A percentile compares a stretch with the other conserved stretches of the same genome.
phyloP scores from a whole-genome alignment of 2,888 invertebrate genomes.

The Hemistola chrysoprasaria region DNA sequence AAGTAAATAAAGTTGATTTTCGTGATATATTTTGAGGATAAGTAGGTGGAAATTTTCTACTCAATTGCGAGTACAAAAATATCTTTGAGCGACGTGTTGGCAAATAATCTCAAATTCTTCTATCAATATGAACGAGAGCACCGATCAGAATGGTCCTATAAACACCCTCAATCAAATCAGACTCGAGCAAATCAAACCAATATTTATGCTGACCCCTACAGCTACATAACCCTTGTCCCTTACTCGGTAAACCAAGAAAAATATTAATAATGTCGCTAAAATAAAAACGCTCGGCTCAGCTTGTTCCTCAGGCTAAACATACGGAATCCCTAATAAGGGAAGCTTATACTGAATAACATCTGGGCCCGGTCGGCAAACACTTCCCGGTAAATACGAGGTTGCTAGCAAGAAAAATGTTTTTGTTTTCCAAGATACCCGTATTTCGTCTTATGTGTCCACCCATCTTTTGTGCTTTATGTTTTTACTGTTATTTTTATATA shows the following conservation, averaged over 20 bases:
- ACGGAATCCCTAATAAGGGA: constrained; percentile 77
- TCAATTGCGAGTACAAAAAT: no score
- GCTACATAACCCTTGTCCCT: constrained; percentile 23
- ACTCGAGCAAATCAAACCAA: constrained; percentile 19
- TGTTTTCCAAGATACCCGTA: constrained; percentile 60
- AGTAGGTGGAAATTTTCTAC: no score
- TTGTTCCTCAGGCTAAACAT: constrained; percentile 58
- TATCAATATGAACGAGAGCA: constrained; percentile 1
- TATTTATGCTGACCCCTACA: constrained; percentile 22
- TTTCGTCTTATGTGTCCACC: constrained; percentile 55
- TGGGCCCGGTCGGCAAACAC: constrained; percentile 76
- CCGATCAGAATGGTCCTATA: constrained; percentile 13
- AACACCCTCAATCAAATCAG: constrained; percentile 23
- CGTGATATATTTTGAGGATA: no score
- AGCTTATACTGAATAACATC: constrained; percentile 79
- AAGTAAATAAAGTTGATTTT: no score
- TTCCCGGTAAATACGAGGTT: constrained; percentile 71
- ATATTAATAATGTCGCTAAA: constrained; percentile 67
- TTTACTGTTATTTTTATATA: constrained; percentile 22
- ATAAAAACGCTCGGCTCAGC: constrained; percentile 61
- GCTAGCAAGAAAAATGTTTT: constrained; percentile 74
- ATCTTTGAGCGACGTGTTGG: no score
- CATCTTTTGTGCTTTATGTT: constrained; percentile 33
- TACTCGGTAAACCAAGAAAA: constrained; percentile 35
- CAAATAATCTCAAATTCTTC: background rate